Evolutionary conservation across 2,888 invertebrate genomes (phyloP), one percentile per base, ranked within the genome.

Genomic region (Nasonia oneida): DNA sequence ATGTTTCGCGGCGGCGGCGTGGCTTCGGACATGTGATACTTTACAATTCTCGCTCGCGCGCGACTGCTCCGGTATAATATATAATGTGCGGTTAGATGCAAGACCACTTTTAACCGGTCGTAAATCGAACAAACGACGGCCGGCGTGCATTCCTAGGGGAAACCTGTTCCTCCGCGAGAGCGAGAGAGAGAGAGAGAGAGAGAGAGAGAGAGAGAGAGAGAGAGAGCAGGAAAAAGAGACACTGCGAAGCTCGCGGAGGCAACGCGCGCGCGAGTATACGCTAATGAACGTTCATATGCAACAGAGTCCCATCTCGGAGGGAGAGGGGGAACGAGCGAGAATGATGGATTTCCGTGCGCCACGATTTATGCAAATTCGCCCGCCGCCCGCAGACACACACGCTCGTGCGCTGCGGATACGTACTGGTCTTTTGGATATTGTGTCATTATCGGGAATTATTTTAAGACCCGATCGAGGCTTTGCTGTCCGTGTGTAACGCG

Each of bases 41-140:
- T 64, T 57, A 85, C 76, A 81, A 85, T 85, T 85, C 83, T 86
- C 84, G 81, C 74, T 18, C 73, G 37, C 23, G 37, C 23, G 57
- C 76, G 81, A 74, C 82, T 84, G 87, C 87, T 84, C 74, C 83
- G 61, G 77, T 80, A 78, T 87, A 89, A 90, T 88, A 89, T 89
- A 89, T 90, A 90, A 90, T 88, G 88, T 81, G 88, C 89, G 88
- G 88, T 89, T 88, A 89, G 90, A 90, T 87, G 89, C 88, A 87
- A 89, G 88, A 89, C 87, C 88, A 89, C 89, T 89, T 89, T 90
- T 89, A 90, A 87, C 88, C 88, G 88, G 84, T 87, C 89, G 83
- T 92, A 90, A 92, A 91, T 92, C 90, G 90, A 89, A 88, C 87
- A 88, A 90, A 89, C 89, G 90, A 89, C 89, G 88, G 87, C 73